phyloP scores from a whole-genome alignment of 2,797 vertebrate genomes.

The Tenualosa thibaudeaui region DNA sequence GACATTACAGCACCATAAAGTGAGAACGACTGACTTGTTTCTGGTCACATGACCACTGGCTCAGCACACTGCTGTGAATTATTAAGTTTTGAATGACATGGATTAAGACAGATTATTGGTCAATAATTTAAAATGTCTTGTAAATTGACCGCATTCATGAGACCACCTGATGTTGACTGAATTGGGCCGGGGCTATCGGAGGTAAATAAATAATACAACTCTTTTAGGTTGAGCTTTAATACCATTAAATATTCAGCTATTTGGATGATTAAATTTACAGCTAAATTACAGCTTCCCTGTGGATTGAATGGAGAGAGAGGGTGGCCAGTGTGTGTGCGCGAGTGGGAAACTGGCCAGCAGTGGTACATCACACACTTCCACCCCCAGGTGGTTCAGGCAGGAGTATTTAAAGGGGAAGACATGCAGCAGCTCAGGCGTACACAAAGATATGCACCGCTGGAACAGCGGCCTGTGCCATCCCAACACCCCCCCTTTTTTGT shows the following conservation, averaged over 20 bases:
- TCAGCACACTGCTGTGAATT: constrained; percentile 58
- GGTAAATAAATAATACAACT: constrained; percentile 93
- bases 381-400: constrained; percentile 71
- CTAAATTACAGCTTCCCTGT: constrained; percentile 84
- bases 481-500: background rate
- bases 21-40: background rate
- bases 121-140: constrained; percentile 91
- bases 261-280: constrained; percentile 92
- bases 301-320: constrained; percentile 62
- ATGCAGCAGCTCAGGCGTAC: constrained; percentile 44
- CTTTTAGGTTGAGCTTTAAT: constrained; percentile 80
- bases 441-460: constrained; percentile 6
- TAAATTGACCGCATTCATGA: constrained; percentile 85
- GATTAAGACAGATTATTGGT: constrained; percentile 97
- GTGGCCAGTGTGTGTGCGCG: constrained; percentile 56
- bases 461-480: background rate
- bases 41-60: background rate
- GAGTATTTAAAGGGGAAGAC: constrained; percentile 58
- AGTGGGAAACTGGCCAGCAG: constrained; percentile 63
- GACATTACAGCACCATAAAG: background rate
- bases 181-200: constrained; percentile 82
- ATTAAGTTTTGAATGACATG: constrained; percentile 88
- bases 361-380: constrained; percentile 54
- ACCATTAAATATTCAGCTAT: constrained; percentile 98
- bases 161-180: constrained; percentile 85